Percentiles rank a stretch among this genome's conserved stretches.
phyloP scores from a whole-genome alignment of 1,140 invertebrate species.

The Scaptomyza pallida region DNA sequence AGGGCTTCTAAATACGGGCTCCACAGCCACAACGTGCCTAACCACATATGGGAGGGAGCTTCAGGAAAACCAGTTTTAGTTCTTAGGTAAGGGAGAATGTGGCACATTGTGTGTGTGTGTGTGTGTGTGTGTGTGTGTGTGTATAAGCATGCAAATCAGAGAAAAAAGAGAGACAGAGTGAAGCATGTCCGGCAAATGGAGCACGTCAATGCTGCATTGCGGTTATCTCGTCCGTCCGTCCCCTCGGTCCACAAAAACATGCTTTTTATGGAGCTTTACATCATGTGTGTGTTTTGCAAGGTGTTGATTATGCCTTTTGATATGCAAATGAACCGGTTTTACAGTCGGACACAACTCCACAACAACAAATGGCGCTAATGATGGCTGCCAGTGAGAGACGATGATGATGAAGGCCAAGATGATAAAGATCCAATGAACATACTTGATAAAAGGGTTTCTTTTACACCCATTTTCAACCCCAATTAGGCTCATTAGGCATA shows the following conservation, averaged over 20 bases:
- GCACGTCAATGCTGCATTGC: slow-evolving; percentile 67
- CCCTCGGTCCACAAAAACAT: slow-evolving; percentile 10
- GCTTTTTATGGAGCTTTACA: slow-evolving; percentile 27
- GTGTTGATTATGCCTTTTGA: slow-evolving; percentile 81
- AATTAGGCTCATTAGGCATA: slow-evolving; percentile 76
- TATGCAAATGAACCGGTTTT: slow-evolving; percentile 80
- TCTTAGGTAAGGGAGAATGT: not conserved
- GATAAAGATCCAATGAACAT: slow-evolving; percentile 54
- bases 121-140: too few relatives aligned
- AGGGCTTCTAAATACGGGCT: slow-evolving; percentile 19
- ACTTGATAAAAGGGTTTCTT: slow-evolving; percentile 62
- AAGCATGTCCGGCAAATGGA: slow-evolving; percentile 61
- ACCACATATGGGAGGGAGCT: slow-evolving; percentile 14
- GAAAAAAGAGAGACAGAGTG: not conserved
- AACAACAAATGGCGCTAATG: slow-evolving; percentile 74
- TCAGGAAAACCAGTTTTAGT: slow-evolving; percentile 40
- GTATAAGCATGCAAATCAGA: slow-evolving; percentile 12
- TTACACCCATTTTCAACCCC: slow-evolving; percentile 61
- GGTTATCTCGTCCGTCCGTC: slow-evolving; percentile 23
- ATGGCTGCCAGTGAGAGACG: slow-evolving; percentile 40
- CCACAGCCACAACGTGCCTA: not conserved
- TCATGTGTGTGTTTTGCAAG: slow-evolving; percentile 52
- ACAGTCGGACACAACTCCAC: slow-evolving; percentile 21
- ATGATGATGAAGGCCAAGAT: slow-evolving; percentile 19
- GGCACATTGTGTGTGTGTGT: too few relatives aligned